A percentile compares a stretch with the other conserved stretches of the same genome.
phyloP scores from a whole-genome alignment of 2,888 invertebrate genomes.

The Macaria notata region DNA sequence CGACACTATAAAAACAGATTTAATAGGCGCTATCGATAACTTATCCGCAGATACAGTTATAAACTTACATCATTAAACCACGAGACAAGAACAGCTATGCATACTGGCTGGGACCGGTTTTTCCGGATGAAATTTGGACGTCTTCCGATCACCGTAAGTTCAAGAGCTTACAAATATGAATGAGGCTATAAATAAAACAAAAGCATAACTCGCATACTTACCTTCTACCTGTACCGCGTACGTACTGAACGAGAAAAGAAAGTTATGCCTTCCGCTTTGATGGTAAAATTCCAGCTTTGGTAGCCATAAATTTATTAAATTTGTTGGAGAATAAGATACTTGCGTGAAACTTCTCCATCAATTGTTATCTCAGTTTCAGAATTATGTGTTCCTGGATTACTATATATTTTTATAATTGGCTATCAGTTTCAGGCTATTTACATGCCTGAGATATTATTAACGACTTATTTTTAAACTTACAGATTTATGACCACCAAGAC shows the following conservation, averaged over 20 bases:
- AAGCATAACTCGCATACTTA: constrained; percentile 9
- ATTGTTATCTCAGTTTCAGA: too few relatives aligned
- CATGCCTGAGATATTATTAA: too few relatives aligned
- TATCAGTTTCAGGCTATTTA: too few relatives aligned
- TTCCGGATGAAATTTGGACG: constrained; percentile 37
- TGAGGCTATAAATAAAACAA: constrained; percentile 29
- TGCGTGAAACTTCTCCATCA: too few relatives aligned
- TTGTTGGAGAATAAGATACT: not conserved
- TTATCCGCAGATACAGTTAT: constrained; percentile 33
- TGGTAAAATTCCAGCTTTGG: not conserved
- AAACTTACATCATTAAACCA: constrained; percentile 36
- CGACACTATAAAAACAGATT: constrained; percentile 3
- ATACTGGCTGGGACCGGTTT: constrained; percentile 32
- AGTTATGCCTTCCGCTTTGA: constrained; percentile 3
- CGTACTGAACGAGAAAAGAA: constrained; percentile 10
- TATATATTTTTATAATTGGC: too few relatives aligned
- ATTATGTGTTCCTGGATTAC: too few relatives aligned
- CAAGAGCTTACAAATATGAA: constrained; percentile 33
- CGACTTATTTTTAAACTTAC: too few relatives aligned
- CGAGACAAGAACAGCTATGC: constrained; percentile 30
- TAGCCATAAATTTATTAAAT: not conserved
- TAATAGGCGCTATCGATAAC: constrained; percentile 26
- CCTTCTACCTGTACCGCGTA: not conserved
- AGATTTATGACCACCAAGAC: too few relatives aligned
- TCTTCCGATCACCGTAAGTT: constrained; percentile 32